Conservation (phyloP, 1,140 invertebrate species). For the Musca domestica region DNA sequence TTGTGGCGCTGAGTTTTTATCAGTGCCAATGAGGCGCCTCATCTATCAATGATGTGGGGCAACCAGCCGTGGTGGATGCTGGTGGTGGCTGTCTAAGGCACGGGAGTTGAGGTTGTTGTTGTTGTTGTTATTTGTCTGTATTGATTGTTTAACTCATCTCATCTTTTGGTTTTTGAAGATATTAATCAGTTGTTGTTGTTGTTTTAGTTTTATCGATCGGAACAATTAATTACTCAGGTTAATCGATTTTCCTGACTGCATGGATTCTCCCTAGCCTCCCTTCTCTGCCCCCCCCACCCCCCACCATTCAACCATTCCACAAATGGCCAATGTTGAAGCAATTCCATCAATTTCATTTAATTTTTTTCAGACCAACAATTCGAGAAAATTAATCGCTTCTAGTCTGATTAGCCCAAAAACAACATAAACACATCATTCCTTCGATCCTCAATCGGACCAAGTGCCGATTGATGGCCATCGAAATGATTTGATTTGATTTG, state of each 20-base stretch:
- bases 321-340: too few species aligned
- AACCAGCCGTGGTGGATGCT: not conserved
- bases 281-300: not conserved
- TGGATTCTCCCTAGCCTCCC: not conserved
- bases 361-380: too few species aligned
- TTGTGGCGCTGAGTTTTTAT: slow-evolving; percentile 25
- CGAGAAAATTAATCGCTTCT: too few species aligned
- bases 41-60: slow-evolving; percentile 24
- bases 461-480: not conserved
- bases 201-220: slow-evolving; percentile 23
- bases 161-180: not conserved
- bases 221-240: slow-evolving; percentile 29
- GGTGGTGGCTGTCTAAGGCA: not conserved
- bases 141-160: slow-evolving; percentile 1
- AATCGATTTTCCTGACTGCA: slow-evolving; percentile 7
- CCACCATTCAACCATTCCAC: not conserved
- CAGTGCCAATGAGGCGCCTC: slow-evolving; percentile 26
- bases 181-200: slow-evolving; percentile 17
- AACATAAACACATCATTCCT: not conserved
- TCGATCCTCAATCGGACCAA: not conserved
- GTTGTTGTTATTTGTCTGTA: not conserved
- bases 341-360: too few species aligned
- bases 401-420: not conserved
- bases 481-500: not conserved
- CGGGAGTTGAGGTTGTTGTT: slow-evolving; percentile 15